Base-by-base conservation (phyloP, 1,140 invertebrate species). In the Zaprionus kolodkinae region DNA sequence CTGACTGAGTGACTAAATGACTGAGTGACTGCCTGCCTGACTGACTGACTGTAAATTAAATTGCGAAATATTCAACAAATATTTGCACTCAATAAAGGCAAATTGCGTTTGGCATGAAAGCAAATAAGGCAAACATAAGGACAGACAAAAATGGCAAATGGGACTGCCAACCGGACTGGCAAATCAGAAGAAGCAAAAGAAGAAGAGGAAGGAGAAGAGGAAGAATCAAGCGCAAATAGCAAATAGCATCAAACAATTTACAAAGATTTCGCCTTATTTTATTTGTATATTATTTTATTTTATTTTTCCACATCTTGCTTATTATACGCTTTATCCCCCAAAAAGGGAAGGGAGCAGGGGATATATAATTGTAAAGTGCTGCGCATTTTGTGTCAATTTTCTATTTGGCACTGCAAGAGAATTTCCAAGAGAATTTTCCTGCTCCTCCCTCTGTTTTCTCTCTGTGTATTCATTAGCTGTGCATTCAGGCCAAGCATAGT, bases 71-170 rank as follows among this genome's bases (percentile, higher is more conserved):
- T 83, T 83, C 78, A 79, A 83, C 80, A 83, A 83, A 83, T 83
- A 83, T 83, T 83, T 83, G 52, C 80, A 83, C 80, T 83, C 80
- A 83, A 83, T 83, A 83, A 83, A 83, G 72, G 80, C 72, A 83
- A 83, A 83, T 83, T 83, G 67, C 72, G 80, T 83, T 83, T 83
- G 63, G 72, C 75, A 72, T 68, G 52, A 68, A 76, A 79, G 80
- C 74, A 83, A 83, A 83, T 72, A 79, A 67, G 45, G 55, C 54
- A 76, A 76, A 71, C 55, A 66, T 60, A 71, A 78, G 82, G 71
- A 82, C 70, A 50, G 45, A 50, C 45, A 21, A 40, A 66, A 66
- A 66, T 66, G 74, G 48, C 35, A 65, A 65, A 59, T 43, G 45
- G 62, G 45, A 11, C n/a, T 9, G 6, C 7, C 6, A 43, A 15